Base-by-base conservation (phyloP, 1,140 invertebrate genomes). In the Aphidius ervi region DNA sequence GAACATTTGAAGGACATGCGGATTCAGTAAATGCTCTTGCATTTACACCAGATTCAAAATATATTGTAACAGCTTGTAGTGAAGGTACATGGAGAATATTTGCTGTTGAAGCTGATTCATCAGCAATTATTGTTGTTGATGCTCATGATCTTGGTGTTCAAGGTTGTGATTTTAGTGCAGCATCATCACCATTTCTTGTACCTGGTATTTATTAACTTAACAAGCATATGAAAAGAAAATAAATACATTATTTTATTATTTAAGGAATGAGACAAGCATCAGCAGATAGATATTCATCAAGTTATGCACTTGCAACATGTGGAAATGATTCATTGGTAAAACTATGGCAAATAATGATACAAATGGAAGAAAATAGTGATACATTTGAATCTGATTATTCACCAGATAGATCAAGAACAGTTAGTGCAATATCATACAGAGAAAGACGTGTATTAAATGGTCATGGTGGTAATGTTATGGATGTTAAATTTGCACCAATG, bases 291-390 rank as follows among this genome's bases (percentile, higher is more conserved):
- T 62, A 68, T 8, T 69, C 67, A 5, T 72, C 75, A 50, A 70
- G 71, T 31, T 87, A 86, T 68, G 65, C 89, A 23, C 64, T 91
- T 56, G 86, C 85, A 4, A 87, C 86, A 2, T 83, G 87, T 67
- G 89, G 89, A 5, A 88, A 89, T 66, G 89, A 92, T 71, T 84
- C 86, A 57, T 66, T 86, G 2, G 83, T 90, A 0, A 88, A 89
- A 70, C 66, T 91, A 3, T 92, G 89, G 89, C 82, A 82, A 47
- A 79, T 91, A 10, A 76, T 74, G 9, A 70, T 83, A 47, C 40
- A 52, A 20, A 54, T 49, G 10, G 50, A 66, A 20, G 53, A 54
- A 20, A 53, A 16, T 9, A n/a, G 23, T 9, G 59, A 62, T 4
- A 61, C 53, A 42, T 46, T 66, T 20, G 31, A 63, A 8, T 3